Percentiles rank a stretch among this genome's conserved stretches.
Evolutionary conservation across 1,140 invertebrate species (phyloP).

Genomic region (Alviniconcha marisindica): DNA sequence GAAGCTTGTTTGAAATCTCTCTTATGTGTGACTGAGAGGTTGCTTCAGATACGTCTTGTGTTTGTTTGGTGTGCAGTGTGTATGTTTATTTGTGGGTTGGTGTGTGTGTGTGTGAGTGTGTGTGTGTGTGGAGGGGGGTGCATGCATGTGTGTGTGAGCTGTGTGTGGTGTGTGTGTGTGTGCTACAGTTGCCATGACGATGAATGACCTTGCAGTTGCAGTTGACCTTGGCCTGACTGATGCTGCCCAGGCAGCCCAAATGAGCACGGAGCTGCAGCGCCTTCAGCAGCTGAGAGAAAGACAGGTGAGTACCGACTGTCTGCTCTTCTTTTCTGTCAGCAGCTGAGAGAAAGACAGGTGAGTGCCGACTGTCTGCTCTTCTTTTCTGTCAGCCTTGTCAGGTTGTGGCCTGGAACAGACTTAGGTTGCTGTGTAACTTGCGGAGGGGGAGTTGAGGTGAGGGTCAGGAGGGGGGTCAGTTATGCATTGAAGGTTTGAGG

Average conservation of each 20-base stretch:
- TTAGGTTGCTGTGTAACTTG: neutral
- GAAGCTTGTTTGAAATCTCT: too few species aligned
- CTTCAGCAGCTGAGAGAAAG: conserved; percentile 61
- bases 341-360: neutral
- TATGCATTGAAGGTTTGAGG: too few species aligned
- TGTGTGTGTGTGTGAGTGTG: too few species aligned
- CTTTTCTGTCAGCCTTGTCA: neutral
- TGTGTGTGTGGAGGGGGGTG: too few species aligned
- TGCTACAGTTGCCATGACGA: neutral
- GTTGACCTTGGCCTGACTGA: conserved; percentile 65
- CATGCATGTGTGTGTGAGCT: too few species aligned
- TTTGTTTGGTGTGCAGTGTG: too few species aligned
- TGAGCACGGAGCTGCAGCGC: conserved; percentile 56
- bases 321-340: neutral
- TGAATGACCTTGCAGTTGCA: conserved; percentile 42
- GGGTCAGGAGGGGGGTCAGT: neutral
- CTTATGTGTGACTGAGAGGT: too few species aligned
- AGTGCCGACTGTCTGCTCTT: neutral
- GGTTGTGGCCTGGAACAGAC: neutral
- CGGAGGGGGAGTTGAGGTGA: neutral
- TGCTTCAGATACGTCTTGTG: too few species aligned
- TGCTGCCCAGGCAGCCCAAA: conserved; percentile 60
- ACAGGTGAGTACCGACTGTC: conserved; percentile 31
- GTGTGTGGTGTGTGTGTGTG: too few species aligned
- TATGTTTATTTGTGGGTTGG: too few species aligned